phyloP scores from a whole-genome alignment of 1,140 invertebrate genomes.

The Plectus sambesii region DNA sequence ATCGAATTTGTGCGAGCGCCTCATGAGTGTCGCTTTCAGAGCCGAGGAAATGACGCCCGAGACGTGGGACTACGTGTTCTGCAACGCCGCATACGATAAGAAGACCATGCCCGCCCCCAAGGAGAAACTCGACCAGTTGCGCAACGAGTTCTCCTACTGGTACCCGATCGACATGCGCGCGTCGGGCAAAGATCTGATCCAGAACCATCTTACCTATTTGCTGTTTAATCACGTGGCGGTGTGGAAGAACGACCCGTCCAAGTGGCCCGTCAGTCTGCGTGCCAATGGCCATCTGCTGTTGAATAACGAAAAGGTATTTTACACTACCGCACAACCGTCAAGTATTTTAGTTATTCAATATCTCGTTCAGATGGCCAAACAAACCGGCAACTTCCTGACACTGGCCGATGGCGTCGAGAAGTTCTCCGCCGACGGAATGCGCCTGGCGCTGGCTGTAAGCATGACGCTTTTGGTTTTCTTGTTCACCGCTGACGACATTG shows the following conservation, averaged over 20 bases:
- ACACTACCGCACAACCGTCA: no score
- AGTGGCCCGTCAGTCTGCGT: slow-evolving; percentile 80
- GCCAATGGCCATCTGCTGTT: slow-evolving; percentile 92
- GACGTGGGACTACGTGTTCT: slow-evolving; percentile 97
- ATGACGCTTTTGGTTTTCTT: slow-evolving; percentile 7
- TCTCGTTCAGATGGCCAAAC: slow-evolving; percentile 85
- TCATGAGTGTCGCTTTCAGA: slow-evolving; percentile 49
- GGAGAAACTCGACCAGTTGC: slow-evolving; percentile 63
- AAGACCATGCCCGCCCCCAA: slow-evolving; percentile 61
- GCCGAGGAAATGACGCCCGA: slow-evolving; percentile 74
- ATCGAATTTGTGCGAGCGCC: no score
- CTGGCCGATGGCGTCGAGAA: slow-evolving; percentile 74
- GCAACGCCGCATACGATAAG: slow-evolving; percentile 62
- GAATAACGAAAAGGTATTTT: slow-evolving; percentile 76
- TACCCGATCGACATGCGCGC: slow-evolving; percentile 80
- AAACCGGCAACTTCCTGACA: slow-evolving; percentile 94
- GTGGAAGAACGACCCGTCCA: slow-evolving; percentile 71
- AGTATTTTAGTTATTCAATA: slow-evolving; percentile 6
- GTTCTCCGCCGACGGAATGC: slow-evolving; percentile 82
- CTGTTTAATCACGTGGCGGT: slow-evolving; percentile 94
- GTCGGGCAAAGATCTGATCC: slow-evolving; percentile 98
- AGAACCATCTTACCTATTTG: slow-evolving; percentile 91
- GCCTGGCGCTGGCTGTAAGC: slow-evolving; percentile 33
- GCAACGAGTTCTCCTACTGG: slow-evolving; percentile 86
- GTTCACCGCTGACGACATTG: slow-evolving; percentile 1